Base-by-base conservation (phyloP, 2,888 invertebrate species). In the Uloborus plumipes region DNA sequence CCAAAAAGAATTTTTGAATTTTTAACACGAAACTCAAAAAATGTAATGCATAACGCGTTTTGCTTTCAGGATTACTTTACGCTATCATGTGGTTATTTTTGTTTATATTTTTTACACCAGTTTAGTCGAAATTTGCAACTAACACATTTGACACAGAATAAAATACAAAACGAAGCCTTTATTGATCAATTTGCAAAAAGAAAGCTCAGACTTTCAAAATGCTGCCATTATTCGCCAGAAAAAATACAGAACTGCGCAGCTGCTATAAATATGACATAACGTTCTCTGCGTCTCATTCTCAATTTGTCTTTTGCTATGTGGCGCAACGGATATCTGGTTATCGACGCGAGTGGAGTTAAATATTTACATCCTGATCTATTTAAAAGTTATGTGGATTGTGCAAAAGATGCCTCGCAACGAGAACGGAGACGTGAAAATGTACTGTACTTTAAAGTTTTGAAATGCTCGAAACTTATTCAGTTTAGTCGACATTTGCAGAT, bases 71-170 rank as follows among this genome's bases (percentile, higher is more conserved):
- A 55, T 31, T 15, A 53, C 4, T 64, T 51, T 0, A 75, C 51
- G 11, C 1, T 59, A 11, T 51, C 65, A 0, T 81, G 75, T 16
- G 79, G 79, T 13, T 20, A 73, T n/a, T 79, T 73, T 73, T 73
- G 73, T 50, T 22, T 73, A 14, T 61, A 51, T 26, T 53, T 51
- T 20, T 67, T 59, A 13, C 26, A 14, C 31, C 16, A 31, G 11
- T 64, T 13, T 7, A 18, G 1, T 15, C 18, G 51, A 72, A 16
- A 62, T 26, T 15, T 22, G 26, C 13, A 2, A 2, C 20, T 72
- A 0, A 2, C 16, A 0, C 39, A 64, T 39, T 18, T 39, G 20
- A 49, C n/a, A 16, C 14, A 13, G 15, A 6, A 64, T 53, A 49
- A 13, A 1, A 26, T 13, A 22, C 15, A 15, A 22, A 67, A 49